These are phyloP conservation scores for Drosophila hydei DNA, from an alignment of 1,140 invertebrate species.

Conservation along the genomic window DNA sequence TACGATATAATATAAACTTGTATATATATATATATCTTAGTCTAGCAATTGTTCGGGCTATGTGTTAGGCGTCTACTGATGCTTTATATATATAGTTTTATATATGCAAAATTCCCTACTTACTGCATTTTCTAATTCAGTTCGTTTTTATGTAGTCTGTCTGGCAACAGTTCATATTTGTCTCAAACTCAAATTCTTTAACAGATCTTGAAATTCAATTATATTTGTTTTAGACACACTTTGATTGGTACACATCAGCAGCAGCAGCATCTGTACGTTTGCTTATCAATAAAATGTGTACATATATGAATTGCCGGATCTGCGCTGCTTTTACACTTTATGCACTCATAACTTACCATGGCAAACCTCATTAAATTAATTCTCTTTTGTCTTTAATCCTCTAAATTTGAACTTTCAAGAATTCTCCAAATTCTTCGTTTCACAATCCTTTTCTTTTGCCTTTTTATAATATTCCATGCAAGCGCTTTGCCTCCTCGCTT, in stretches of 20 bases:
- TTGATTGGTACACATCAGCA: slow-evolving; percentile 49
- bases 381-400: not conserved
- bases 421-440: slow-evolving; percentile 8
- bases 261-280: not conserved
- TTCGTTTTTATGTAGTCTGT: no score
- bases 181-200: not conserved
- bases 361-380: not conserved
- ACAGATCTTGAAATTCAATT: not conserved
- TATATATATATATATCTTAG: no score
- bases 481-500: slow-evolving; percentile 35
- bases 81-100: no score
- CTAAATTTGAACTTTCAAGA: slow-evolving; percentile 12
- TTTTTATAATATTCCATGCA: slow-evolving; percentile 27
- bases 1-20: no score
- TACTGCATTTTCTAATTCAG: no score
- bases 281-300: slow-evolving; percentile 39
- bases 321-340: not conserved
- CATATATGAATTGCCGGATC: not conserved
- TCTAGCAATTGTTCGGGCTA: no score
- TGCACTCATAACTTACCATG: slow-evolving; percentile 26
- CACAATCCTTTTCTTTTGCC: not conserved
- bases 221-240: slow-evolving; percentile 1
- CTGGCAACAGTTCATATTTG: no score
- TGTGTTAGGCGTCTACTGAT: no score
- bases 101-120: no score